Base-by-base conservation (phyloP, 2,113 vertebrate species). In the Campylomormyrus tamandua region DNA sequence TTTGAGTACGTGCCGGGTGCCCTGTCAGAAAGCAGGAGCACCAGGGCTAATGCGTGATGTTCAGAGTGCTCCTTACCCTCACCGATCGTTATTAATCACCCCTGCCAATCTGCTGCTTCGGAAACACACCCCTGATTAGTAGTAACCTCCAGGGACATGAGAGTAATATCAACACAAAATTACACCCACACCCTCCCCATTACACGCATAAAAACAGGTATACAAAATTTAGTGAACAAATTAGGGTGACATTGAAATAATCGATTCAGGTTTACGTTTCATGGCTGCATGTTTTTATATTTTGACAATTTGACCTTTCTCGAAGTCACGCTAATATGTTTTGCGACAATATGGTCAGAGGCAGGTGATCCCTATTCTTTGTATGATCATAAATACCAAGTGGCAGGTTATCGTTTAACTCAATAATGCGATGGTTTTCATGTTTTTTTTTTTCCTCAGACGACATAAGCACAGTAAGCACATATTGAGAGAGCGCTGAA, bases 81-180 rank as follows among this genome's bases (percentile, higher is more conserved):
- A 24, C 70, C 50, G 39, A 35, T 13, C 19, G 24, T 46, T 58
- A 48, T 84, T 84, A 85, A 62, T 89, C 84, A 89, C 80, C 80
- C 3, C 5, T 77, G 48, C 35, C 88, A 89, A 49, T 10, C 48
- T 45, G 77, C 48, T 35, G 49, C 35, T 89, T 58, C 15, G 42
- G 39, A 89, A 84, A 84, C 50, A 89, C 50, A 52, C 74, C 53
- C 49, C 7, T 48, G 8, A 52, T 84, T 80, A 62, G 50, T 89
- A 62, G 50, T 58, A 42, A 42, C 42, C 52, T 52, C 85, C 17
- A 50, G 24, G 50, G 56, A 42, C 53, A 8, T 1, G 19, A 87
- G 49, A 62, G 53, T 46, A 62, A 42, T 42, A 45, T 56, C 42
- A 10, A 88, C 49, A 62, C 1, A 17, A 56, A 88, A 21, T 88